Evolutionary conservation across 2,113 vertebrate species (phyloP).

Genomic region (Aspiorhynchus laticeps): DNA sequence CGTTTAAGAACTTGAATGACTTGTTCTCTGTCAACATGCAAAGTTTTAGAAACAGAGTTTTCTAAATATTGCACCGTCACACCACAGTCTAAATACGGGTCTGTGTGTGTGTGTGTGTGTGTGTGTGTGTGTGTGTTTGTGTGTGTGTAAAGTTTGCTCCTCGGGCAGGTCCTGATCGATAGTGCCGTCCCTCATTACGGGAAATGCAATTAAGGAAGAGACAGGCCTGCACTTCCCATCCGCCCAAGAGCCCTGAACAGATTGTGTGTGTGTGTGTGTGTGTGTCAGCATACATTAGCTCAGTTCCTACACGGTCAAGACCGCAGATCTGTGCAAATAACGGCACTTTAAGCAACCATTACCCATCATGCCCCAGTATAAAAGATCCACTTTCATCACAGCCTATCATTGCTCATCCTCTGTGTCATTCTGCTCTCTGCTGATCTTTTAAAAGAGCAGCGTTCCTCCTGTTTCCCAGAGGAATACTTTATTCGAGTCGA

Average conservation of each 20-base stretch:
- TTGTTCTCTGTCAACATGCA: constrained; percentile 13
- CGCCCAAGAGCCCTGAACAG: constrained; percentile 27
- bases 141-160: neutral
- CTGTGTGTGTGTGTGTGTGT: neutral
- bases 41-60: constrained; percentile 2
- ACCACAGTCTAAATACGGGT: neutral
- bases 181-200: constrained; percentile 27
- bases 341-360: constrained; percentile 16
- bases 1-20: constrained; percentile 7
- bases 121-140: neutral
- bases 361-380: constrained; percentile 22
- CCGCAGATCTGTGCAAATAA: neutral
- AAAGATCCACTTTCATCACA: constrained; percentile 11
- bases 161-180: constrained; percentile 24
- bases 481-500: neutral
- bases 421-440: constrained; percentile 4
- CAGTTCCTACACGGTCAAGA: neutral
- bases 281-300: neutral
- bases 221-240: constrained; percentile 44
- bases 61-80: constrained; percentile 21
- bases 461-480: neutral
- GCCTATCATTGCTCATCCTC: neutral
- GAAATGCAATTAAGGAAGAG: constrained; percentile 48
- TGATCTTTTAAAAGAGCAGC: neutral
- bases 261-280: neutral